Conservation (phyloP, 1,140 invertebrate genomes). For the Solenopsis invicta region DNA sequence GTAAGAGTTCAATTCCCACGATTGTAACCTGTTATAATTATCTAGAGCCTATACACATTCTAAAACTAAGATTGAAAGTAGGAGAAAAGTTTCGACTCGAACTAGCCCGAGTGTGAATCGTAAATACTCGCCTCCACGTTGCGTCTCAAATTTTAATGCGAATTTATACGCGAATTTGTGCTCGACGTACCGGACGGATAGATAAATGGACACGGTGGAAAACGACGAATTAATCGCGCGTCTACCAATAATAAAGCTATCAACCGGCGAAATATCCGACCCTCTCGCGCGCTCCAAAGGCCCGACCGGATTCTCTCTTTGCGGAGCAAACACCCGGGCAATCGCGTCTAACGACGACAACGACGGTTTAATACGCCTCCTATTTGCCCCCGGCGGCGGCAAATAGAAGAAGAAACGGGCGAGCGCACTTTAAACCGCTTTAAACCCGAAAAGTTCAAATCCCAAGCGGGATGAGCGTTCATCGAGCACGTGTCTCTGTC, state of each 20-base stretch:
- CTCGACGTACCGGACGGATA: background rate
- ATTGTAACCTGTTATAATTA: too few species aligned
- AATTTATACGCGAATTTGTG: background rate
- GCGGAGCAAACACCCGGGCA: slow-evolving; percentile 45
- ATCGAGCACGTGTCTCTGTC: background rate
- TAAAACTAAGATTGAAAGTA: too few species aligned
- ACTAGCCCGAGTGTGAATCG: background rate
- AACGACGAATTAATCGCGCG: slow-evolving; percentile 48
- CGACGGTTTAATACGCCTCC: slow-evolving; percentile 10
- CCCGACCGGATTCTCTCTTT: slow-evolving; percentile 50
- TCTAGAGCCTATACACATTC: too few species aligned
- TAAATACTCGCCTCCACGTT: background rate
- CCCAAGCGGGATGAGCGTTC: background rate
- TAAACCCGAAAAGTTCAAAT: background rate
- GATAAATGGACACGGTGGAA: slow-evolving; percentile 24
- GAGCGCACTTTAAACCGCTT: background rate
- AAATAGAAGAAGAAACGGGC: slow-evolving; percentile 37
- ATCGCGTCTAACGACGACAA: slow-evolving; percentile 48
- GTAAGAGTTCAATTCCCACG: too few species aligned
- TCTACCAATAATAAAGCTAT: slow-evolving; percentile 47
- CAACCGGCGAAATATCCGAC: slow-evolving; percentile 22
- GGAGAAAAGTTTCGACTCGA: too few species aligned
- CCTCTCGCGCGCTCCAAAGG: slow-evolving; percentile 20
- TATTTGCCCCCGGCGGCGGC: slow-evolving; percentile 37
- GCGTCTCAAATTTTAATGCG: background rate